Base-by-base conservation (phyloP, 2,797 vertebrate species). In the Anableps anableps region DNA sequence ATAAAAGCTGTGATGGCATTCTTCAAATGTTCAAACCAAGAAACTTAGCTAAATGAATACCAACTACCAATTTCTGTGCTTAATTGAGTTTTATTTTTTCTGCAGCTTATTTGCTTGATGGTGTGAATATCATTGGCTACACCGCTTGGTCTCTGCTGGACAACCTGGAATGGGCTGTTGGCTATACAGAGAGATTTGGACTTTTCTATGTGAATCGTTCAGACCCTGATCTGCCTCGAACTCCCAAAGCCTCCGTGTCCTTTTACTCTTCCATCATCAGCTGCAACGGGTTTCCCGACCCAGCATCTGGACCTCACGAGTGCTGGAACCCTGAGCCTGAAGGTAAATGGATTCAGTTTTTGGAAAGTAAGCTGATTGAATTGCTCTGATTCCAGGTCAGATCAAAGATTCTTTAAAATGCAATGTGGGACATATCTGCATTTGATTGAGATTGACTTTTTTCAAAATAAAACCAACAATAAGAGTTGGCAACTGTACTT, bases 151-250 rank as follows among this genome's bases (percentile, higher is more conserved):
- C 96, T 0, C 83, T 98, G 80, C 97, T 98, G 97, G 98, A 99
- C 94, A 99, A 99, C 91, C 93, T 99, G 0, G 98, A 99, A 92
- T 99, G 98, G 98, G 96, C 97, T 11, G 92, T 88, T 2, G 98
- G 98, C 50, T 99, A 94, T 58, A 84, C 95, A 0, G 98, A 99
- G 11, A 96, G 89, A 89, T 99, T 99, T 85, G 98, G 98, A 0
- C 75, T 99, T 51, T 96, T 97, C 85, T 96, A 97, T 0, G 96
- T 98, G 53, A 98, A 99, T 83, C 95, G 85, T 26, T 96, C 96
- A 0, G 96, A 99, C 82, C 93, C 96, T 0, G 85, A 88, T 5
- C 86, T 98, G 4, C 10, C 58, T 31, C 58, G n/a, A 29, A 62
- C 88, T 71, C 95, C 98, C 81, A 99, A 95, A 91, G 93, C 92